phyloP scores from a whole-genome alignment of 2,113 vertebrate genomes.

The Dissostichus mawsoni region DNA sequence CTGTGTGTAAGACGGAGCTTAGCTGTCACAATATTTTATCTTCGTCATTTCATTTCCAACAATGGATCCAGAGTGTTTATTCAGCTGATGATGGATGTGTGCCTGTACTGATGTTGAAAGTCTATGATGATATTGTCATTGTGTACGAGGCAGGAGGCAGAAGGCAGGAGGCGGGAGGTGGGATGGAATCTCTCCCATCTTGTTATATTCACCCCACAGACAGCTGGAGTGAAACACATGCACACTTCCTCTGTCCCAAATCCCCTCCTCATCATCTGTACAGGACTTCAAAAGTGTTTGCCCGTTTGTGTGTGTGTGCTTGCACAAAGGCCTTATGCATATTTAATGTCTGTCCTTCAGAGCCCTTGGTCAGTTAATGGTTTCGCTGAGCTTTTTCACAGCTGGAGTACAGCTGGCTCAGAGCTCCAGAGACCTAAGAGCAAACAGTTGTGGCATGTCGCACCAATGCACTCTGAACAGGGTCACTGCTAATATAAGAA shows the following conservation, averaged over 20 bases:
- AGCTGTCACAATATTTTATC: slow-evolving; percentile 1
- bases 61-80: neutral
- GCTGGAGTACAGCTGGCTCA: slow-evolving; percentile 5
- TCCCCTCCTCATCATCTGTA: slow-evolving; percentile 5
- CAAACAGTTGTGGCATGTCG: slow-evolving; percentile 11
- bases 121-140: slow-evolving; percentile 9
- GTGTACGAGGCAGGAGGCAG: slow-evolving; percentile 7
- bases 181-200: neutral
- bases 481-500: neutral
- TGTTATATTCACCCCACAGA: neutral
- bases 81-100: slow-evolving; percentile 12
- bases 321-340: slow-evolving; percentile 46
- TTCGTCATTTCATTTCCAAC: slow-evolving; percentile 10
- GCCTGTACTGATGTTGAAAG: slow-evolving; percentile 3
- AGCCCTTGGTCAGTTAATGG: slow-evolving; percentile 48
- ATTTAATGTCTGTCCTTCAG: slow-evolving; percentile 51
- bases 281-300: slow-evolving; percentile 17
- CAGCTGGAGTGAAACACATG: neutral
- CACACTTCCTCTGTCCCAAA: slow-evolving; percentile 5
- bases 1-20: neutral
- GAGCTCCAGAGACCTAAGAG: slow-evolving; percentile 27
- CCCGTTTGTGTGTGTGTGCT: slow-evolving; percentile 2
- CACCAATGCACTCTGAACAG: slow-evolving; percentile 9
- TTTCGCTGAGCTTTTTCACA: slow-evolving; percentile 14
- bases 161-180: neutral